Conservation (phyloP, 2,113 vertebrate species). For the Hippoglossus stenolepis region DNA sequence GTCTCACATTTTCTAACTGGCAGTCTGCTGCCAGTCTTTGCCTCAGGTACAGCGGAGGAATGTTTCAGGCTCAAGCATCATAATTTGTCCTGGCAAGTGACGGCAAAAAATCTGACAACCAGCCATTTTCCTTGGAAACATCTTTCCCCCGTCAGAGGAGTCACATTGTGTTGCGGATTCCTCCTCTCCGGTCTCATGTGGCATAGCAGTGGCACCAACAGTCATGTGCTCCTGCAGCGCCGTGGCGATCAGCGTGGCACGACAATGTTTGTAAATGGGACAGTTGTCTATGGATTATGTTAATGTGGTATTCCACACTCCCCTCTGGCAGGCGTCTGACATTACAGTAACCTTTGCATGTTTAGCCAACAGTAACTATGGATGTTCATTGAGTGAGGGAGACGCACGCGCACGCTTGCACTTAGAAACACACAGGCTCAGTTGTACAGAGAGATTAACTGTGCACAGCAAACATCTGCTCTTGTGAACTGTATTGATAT, state of each 20-base stretch:
- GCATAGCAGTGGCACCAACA: constrained; percentile 22
- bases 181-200: constrained; percentile 4
- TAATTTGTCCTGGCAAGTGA: constrained; percentile 32
- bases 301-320: constrained; percentile 82
- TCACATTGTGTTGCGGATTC: constrained; percentile 11
- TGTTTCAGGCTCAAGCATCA: constrained; percentile 16
- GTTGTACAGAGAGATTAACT: constrained; percentile 44
- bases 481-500: constrained; percentile 47
- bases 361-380: constrained; percentile 79
- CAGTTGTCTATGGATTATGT: constrained; percentile 83
- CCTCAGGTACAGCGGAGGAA: constrained; percentile 8
- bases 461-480: constrained; percentile 50
- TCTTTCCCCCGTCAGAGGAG: constrained; percentile 17
- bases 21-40: constrained; percentile 11
- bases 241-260: constrained; percentile 41
- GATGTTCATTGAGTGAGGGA: constrained; percentile 76
- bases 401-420: background rate
- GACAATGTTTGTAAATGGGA: constrained; percentile 59
- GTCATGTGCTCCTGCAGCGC: constrained; percentile 58
- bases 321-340: constrained; percentile 80
- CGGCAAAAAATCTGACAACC: constrained; percentile 42
- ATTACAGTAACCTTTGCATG: constrained; percentile 85
- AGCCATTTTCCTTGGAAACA: constrained; percentile 19
- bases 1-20: constrained; percentile 1
- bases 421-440: constrained; percentile 12